Evolutionary conservation across 2,888 invertebrate genomes (phyloP).

Genomic region (Idaea aversata): DNA sequence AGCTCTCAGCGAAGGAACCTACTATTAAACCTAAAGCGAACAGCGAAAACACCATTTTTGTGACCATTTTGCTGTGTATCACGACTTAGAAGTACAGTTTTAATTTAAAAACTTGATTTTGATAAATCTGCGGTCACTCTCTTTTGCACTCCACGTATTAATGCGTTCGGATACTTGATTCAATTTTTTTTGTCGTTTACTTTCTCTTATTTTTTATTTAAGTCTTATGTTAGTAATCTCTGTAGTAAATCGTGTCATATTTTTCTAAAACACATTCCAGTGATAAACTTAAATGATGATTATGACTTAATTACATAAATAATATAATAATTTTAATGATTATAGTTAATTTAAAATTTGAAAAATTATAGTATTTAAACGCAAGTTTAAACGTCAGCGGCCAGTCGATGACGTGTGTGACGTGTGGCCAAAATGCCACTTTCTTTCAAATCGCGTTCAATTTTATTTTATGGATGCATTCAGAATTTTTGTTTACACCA

Average conservation of each 20-base stretch:
- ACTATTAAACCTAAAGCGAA: constrained; percentile 48
- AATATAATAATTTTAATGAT: constrained; percentile 4
- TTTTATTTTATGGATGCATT: constrained; percentile 20
- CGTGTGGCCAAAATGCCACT: constrained; percentile 38
- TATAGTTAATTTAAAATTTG: not conserved
- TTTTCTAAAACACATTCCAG: no score
- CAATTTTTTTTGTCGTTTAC: not conserved
- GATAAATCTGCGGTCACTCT: constrained; percentile 9
- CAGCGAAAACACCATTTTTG: constrained; percentile 57
- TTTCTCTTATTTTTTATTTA: not conserved
- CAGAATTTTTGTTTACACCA: not conserved
- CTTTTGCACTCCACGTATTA: constrained; percentile 26
- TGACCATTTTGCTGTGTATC: constrained; percentile 62
- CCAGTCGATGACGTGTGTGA: constrained; percentile 31
- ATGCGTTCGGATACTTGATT: constrained; percentile 16
- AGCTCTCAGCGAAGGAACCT: constrained; percentile 53
- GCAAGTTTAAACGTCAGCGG: constrained; percentile 61
- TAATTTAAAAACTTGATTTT: constrained; percentile 32
- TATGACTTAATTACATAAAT: not conserved
- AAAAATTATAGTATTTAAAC: constrained; percentile 33
- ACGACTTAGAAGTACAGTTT: constrained; percentile 39
- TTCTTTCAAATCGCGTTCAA: constrained; percentile 37
- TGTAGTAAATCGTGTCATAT: no score
- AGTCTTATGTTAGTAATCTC: not conserved
- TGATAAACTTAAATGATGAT: not conserved